These are phyloP conservation scores for Athripsodes cinereus DNA, from an alignment of 2,888 invertebrate species.

Conservation along the genomic window DNA sequence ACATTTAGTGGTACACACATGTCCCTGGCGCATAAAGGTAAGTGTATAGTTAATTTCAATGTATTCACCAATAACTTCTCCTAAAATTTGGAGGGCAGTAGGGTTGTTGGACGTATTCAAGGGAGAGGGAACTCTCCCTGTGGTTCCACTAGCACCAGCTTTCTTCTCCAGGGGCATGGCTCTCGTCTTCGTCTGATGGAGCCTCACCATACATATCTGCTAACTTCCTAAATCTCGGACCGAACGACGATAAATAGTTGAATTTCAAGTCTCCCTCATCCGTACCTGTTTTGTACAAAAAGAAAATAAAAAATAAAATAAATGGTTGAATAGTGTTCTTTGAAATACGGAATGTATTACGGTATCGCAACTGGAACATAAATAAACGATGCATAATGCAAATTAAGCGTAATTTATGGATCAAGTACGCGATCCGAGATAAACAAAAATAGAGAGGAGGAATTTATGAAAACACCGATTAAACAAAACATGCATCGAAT, in stretches of 20 bases:
- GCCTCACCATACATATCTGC: constrained; percentile 94
- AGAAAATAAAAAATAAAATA: constrained; percentile 4
- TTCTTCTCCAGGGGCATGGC: constrained; percentile 70
- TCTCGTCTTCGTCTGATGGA: constrained; percentile 74
- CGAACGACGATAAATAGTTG: constrained; percentile 90
- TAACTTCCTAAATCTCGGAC: constrained; percentile 90
- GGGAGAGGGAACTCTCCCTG: constrained; percentile 6
- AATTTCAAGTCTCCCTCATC: constrained; percentile 91
- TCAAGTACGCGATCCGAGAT: too few species aligned
- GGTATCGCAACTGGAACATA: not conserved
- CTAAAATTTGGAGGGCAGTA: constrained; percentile 7
- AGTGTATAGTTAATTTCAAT: too few species aligned
- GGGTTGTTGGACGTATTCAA: not conserved
- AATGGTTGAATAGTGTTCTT: too few species aligned
- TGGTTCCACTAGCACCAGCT: constrained; percentile 73
- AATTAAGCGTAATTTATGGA: not conserved
- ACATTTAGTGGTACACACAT: too few species aligned
- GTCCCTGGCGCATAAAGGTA: too few species aligned
- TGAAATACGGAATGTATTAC: not conserved
- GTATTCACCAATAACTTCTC: constrained; percentile 6
- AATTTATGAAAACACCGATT: too few species aligned
- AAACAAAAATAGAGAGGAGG: too few species aligned
- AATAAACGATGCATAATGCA: not conserved
- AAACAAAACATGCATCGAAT: too few species aligned
- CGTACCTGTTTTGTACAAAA: constrained; percentile 51